Conservation (phyloP, 2,888 invertebrate species). For the Sarcophaga carnaria region DNA sequence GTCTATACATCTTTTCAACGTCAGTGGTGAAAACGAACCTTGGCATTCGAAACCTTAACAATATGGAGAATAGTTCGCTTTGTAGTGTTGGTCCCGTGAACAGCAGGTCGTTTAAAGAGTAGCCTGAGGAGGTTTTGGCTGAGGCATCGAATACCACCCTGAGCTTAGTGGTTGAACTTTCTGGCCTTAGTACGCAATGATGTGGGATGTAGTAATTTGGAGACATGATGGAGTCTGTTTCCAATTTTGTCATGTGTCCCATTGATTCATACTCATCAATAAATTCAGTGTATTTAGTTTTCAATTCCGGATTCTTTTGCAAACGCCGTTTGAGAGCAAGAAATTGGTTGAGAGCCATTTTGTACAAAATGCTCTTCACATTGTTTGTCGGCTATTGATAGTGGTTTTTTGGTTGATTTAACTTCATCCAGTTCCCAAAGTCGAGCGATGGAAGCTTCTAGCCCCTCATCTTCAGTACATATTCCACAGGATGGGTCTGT, state of each 20-base stretch:
- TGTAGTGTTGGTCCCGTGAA: no score
- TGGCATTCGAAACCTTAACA: no score
- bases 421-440: background rate
- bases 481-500: background rate
- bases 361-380: slow-evolving; percentile 2
- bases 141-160: background rate
- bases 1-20: no score
- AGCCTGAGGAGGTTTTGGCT: background rate
- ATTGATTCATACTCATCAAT: background rate
- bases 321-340: no score
- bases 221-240: no score
- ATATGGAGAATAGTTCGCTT: no score
- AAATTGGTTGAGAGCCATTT: no score
- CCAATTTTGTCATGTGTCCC: background rate
- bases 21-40: no score
- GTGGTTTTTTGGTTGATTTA: background rate
- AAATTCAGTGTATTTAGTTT: background rate
- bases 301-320: background rate
- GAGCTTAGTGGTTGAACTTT: no score
- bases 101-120: no score
- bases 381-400: background rate
- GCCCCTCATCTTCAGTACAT: background rate
- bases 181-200: background rate
- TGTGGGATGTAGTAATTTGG: slow-evolving; percentile 8
- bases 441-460: background rate